Conservation (phyloP, 2,797 vertebrate species). For the Podarcis siculus region DNA sequence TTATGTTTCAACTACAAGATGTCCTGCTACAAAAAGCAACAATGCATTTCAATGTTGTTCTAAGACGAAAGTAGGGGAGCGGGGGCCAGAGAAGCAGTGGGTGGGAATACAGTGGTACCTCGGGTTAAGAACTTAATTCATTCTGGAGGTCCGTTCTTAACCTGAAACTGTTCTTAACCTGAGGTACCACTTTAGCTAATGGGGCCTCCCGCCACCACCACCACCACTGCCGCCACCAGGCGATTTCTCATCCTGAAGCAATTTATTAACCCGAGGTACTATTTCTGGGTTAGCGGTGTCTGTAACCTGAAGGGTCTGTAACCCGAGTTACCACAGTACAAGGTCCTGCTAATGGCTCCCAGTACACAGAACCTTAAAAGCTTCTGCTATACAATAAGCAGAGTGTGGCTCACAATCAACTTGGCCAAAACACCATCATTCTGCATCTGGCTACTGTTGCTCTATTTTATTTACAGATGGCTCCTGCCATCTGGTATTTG, state of each 20-base stretch:
- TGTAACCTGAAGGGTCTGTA: too few relatives aligned
- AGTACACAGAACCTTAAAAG: neutral
- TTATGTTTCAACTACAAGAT: slow-evolving; percentile 17
- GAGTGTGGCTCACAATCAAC: slow-evolving; percentile 24
- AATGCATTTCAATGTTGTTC: neutral
- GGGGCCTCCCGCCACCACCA: too few relatives aligned
- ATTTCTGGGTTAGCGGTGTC: too few relatives aligned
- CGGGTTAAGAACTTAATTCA: too few relatives aligned
- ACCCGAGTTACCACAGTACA: too few relatives aligned
- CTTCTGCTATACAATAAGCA: neutral
- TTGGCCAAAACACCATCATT: slow-evolving; percentile 20
- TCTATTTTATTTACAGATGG: slow-evolving; percentile 47
- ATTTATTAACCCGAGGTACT: too few relatives aligned
- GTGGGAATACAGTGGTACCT: neutral
- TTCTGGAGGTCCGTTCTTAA: too few relatives aligned
- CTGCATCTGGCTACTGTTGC: slow-evolving; percentile 42
- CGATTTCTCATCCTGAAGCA: too few relatives aligned
- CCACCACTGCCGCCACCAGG: too few relatives aligned
- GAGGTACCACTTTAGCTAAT: too few relatives aligned
- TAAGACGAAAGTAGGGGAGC: neutral
- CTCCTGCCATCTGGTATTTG: slow-evolving; percentile 19
- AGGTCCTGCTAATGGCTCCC: neutral
- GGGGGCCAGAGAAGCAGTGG: neutral
- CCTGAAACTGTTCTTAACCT: too few relatives aligned
- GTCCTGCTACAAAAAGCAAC: neutral